Percentiles rank a stretch among this genome's conserved stretches.
These are phyloP conservation scores for Eutolmus rufibarbis DNA, from an alignment of 2,888 invertebrate species.

Conservation along the genomic window DNA sequence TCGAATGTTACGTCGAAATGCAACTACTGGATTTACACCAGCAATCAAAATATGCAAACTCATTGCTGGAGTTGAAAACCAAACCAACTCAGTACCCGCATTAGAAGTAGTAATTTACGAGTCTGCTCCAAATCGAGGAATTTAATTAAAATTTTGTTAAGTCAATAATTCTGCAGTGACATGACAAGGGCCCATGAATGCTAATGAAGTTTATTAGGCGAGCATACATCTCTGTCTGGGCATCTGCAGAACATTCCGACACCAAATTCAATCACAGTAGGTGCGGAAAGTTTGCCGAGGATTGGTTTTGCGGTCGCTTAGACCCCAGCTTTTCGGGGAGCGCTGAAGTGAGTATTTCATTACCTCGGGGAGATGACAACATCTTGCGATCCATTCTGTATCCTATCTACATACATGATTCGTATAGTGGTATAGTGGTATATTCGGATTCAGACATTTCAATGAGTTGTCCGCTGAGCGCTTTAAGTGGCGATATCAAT, in stretches of 20 bases:
- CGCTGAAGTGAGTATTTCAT: not conserved
- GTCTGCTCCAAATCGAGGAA: not conserved
- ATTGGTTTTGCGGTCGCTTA: not conserved
- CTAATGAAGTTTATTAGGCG: conserved; percentile 24
- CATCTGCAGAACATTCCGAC: not conserved
- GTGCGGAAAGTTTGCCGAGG: not conserved
- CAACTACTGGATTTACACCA: not conserved
- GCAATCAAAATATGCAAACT: not conserved
- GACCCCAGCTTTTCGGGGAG: not conserved
- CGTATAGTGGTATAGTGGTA: not conserved
- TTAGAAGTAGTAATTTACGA: conserved; percentile 26
- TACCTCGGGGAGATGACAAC: not conserved
- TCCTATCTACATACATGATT: not conserved
- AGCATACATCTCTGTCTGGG: not conserved
- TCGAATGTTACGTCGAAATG: not conserved
- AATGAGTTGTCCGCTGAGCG: not conserved
- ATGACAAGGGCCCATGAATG: conserved; percentile 21
- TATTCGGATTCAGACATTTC: not conserved
- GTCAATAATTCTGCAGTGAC: conserved; percentile 38
- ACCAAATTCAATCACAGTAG: not conserved
- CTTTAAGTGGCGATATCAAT: not conserved
- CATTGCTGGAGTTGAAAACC: not conserved
- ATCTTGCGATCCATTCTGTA: not conserved
- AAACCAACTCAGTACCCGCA: not conserved
- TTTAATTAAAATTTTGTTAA: conserved; percentile 40